Evolutionary conservation across 2,113 vertebrate species (phyloP).

Genomic region (Sinocyclocheilus anophthalmus): DNA sequence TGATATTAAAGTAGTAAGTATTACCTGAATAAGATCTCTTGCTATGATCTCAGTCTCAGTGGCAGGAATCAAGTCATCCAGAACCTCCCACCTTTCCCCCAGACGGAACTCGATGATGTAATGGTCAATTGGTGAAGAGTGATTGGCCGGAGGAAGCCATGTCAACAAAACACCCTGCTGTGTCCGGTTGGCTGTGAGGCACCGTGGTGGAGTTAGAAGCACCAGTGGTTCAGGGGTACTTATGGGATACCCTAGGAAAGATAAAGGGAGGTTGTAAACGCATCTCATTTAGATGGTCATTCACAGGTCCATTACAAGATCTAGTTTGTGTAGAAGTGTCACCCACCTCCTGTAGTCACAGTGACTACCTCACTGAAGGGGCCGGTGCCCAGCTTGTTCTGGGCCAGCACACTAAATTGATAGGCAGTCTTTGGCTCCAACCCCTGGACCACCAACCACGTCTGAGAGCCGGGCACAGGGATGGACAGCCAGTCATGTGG

Average conservation of each 20-base stretch:
- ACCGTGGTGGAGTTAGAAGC: conserved; percentile 99
- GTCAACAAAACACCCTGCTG: conserved; percentile 97
- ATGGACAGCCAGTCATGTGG: conserved; percentile 97
- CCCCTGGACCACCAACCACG: conserved; percentile 89
- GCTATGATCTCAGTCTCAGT: conserved; percentile 91
- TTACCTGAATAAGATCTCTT: conserved; percentile 95
- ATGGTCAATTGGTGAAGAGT: conserved; percentile 92
- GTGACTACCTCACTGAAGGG: conserved; percentile 99
- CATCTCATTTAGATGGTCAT: conserved; percentile 29
- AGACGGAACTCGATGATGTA: conserved; percentile 97
- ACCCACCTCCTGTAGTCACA: conserved; percentile 96
- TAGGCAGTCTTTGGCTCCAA: conserved; percentile 95
- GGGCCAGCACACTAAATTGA: conserved; percentile 98
- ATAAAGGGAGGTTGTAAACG: neutral
- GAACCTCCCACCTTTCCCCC: conserved; percentile 93
- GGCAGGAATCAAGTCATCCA: conserved; percentile 88
- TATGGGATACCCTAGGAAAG: conserved; percentile 87
- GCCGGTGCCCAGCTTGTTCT: conserved; percentile 97
- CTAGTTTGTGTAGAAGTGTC: neutral
- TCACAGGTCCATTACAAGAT: neutral
- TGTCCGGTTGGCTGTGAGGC: conserved; percentile 99
- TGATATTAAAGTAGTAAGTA: neutral
- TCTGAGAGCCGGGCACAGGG: conserved; percentile 88
- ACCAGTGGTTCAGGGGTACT: conserved; percentile 99
- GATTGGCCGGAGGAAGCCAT: conserved; percentile 97